Base-by-base conservation (phyloP, 2,797 vertebrate species). In the Sorex maritimensis region DNA sequence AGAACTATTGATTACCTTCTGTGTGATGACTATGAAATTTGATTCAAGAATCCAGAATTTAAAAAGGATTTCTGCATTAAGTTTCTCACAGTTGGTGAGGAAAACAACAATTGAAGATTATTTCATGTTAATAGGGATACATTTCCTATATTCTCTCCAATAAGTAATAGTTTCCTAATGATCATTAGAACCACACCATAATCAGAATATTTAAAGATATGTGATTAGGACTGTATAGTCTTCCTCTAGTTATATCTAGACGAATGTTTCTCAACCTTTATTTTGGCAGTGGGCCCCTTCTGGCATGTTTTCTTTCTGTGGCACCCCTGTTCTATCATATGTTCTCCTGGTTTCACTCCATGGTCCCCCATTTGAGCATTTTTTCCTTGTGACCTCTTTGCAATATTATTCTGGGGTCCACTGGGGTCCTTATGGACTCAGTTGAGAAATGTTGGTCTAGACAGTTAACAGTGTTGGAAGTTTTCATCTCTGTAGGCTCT, bases 61-160 rank as follows among this genome's bases (percentile, higher is more conserved):
- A 96, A 65, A 96, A 90, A 23, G 61, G n/a, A 82, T 89, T 21
- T 28, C 38, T 38, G 21, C 12, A 7, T 73, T 58, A 68, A 82
- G 19, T 55, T 75, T 63, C 61, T 83, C 83, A 74, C 41, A 38
- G 17, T 13, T 28, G 13, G 49, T 30, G 3, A 78, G 49, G 21
- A 92, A 95, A 95, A 61, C 0, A 49, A 86, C 30, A 77, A 44
- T 4, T 28, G 30, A 71, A 13, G 86, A 86, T 75, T 52, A 28
- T 49, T 52, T 19, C 52, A 67, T 23, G 8, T 84, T 65, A 88
- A 13, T 55, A 77, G 6, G 49, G 58, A 68, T 65, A 82, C 30
- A 49, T 2, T 2, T 38, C 13, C 6, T 19, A 21, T 75, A 77
- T 44, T 69, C 52, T 65, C 46, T 90, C 61, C 12, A 28, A 12